A percentile compares a stretch with the other conserved stretches of the same genome.
Conservation (phyloP, 2,888 invertebrate species). For the Lasioglossum villosulum region DNA sequence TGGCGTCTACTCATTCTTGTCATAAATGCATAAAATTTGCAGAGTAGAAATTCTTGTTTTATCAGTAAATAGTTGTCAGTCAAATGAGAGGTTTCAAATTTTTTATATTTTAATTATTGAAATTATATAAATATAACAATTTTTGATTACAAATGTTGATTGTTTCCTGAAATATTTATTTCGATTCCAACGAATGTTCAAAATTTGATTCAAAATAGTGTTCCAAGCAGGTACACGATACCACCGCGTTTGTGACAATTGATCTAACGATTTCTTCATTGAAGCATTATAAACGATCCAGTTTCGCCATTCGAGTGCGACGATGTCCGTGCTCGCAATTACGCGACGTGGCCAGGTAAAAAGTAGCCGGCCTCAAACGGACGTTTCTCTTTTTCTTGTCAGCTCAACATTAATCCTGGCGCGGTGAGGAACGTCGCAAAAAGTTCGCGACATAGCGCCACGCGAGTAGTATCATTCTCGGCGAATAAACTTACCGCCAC, state of each 20-base stretch:
- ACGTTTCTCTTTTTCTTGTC: neutral
- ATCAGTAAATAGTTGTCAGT: too few species aligned
- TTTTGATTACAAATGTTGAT: too few species aligned
- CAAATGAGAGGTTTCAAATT: too few species aligned
- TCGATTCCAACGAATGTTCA: neutral
- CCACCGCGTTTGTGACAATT: neutral
- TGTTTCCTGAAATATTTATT: neutral
- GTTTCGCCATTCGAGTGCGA: neutral
- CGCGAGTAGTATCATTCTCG: neutral
- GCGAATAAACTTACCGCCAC: slow-evolving; percentile 24
- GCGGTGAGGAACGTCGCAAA: neutral
- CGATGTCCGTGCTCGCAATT: neutral
- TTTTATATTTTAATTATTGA: neutral
- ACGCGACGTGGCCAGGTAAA: neutral
- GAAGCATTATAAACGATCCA: neutral
- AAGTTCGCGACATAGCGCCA: neutral
- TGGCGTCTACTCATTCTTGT: too few species aligned
- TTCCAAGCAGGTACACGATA: neutral
- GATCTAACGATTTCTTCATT: neutral
- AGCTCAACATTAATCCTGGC: neutral
- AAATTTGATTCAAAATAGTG: too few species aligned
- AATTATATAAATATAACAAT: too few species aligned
- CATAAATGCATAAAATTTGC: too few species aligned
- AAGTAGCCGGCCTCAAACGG: neutral
- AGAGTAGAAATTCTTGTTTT: too few species aligned